phyloP scores from a whole-genome alignment of 2,888 invertebrate species.

The Heliothis peltigera region DNA sequence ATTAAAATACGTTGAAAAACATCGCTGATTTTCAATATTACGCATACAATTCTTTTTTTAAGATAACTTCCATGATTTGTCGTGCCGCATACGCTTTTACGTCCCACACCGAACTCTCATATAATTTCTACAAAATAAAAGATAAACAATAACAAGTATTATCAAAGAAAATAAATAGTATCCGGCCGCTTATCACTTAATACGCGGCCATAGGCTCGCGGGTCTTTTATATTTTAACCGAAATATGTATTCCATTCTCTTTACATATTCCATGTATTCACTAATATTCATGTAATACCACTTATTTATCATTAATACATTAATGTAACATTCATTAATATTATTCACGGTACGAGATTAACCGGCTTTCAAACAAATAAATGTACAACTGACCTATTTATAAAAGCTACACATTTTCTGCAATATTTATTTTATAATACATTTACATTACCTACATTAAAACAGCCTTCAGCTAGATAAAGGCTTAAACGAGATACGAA shows the following conservation, averaged over 20 bases:
- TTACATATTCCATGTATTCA: slow-evolving; percentile 60
- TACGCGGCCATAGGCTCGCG: slow-evolving; percentile 61
- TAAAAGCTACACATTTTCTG: slow-evolving; percentile 29
- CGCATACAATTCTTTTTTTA: too few species aligned
- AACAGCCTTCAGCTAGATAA: slow-evolving; percentile 28
- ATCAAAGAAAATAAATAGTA: neutral
- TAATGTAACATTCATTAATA: slow-evolving; percentile 55
- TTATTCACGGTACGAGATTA: slow-evolving; percentile 45
- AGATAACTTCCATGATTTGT: too few species aligned
- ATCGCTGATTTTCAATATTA: too few species aligned
- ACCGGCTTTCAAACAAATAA: slow-evolving; percentile 16
- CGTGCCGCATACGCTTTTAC: too few species aligned
- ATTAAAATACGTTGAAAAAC: too few species aligned
- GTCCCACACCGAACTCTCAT: too few species aligned
- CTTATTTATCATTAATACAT: slow-evolving; percentile 55
- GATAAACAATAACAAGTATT: neutral
- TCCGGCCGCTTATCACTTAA: slow-evolving; percentile 46
- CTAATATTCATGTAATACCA: slow-evolving; percentile 63
- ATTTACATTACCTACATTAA: slow-evolving; percentile 28
- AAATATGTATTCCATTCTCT: slow-evolving; percentile 70
- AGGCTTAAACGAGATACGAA: slow-evolving; percentile 34
- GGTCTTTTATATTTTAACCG: slow-evolving; percentile 73
- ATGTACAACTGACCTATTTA: slow-evolving; percentile 35
- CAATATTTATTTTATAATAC: slow-evolving; percentile 34
- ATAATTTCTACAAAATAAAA: too few species aligned